Evolutionary conservation across 1,140 invertebrate genomes (phyloP).

Genomic region (Listronotus bonariensis): DNA sequence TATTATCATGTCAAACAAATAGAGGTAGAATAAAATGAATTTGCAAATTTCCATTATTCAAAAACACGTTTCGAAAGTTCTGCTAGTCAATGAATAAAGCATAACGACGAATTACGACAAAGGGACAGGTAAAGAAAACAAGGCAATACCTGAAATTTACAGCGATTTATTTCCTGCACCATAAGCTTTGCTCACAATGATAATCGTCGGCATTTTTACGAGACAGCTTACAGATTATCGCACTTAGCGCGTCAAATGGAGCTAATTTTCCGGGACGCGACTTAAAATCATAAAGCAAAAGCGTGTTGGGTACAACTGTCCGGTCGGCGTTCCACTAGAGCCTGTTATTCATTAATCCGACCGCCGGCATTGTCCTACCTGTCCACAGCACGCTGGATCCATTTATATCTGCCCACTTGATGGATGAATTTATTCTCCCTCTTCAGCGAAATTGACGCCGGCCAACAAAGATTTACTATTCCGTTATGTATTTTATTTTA

Average conservation of each 20-base stretch:
- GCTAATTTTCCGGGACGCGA: slow-evolving; percentile 30
- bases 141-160: slow-evolving; percentile 10
- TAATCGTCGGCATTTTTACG: slow-evolving; percentile 21
- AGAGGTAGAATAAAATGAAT: too few species aligned
- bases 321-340: slow-evolving; percentile 28
- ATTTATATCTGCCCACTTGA: slow-evolving; percentile 49
- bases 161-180: slow-evolving; percentile 1
- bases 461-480: slow-evolving; percentile 38
- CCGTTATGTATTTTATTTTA: slow-evolving; percentile 39
- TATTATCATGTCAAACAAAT: too few species aligned
- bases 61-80: too few species aligned
- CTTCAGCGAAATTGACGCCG: slow-evolving; percentile 46
- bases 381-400: slow-evolving; percentile 45
- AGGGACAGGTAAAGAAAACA: too few species aligned
- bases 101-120: too few species aligned
- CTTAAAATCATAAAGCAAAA: slow-evolving; percentile 39
- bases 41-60: too few species aligned
- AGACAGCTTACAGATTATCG: slow-evolving; percentile 32
- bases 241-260: slow-evolving; percentile 32
- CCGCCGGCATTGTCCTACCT: slow-evolving; percentile 49
- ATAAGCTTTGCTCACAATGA: background rate
- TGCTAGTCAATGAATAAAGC: too few species aligned
- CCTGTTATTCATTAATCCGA: slow-evolving; percentile 45
- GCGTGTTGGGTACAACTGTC: slow-evolving; percentile 32
- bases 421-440: slow-evolving; percentile 50